phyloP scores from a whole-genome alignment of 2,797 vertebrate genomes.

The Podarcis siculus region DNA sequence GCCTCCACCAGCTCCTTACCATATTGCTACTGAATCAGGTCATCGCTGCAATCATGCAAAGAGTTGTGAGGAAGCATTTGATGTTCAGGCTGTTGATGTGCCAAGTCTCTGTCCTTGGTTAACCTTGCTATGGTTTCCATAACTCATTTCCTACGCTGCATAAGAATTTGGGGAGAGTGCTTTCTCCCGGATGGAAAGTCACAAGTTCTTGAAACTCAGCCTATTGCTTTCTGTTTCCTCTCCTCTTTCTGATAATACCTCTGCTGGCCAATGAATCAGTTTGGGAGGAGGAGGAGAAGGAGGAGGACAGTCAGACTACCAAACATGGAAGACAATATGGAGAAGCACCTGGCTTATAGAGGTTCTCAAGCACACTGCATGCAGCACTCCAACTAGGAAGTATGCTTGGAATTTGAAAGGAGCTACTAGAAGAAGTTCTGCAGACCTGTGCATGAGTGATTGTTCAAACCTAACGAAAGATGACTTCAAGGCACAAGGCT shows the following conservation, averaged over 20 bases:
- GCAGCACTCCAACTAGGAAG: not conserved
- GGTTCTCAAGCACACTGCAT: not conserved
- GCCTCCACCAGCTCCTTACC: not conserved
- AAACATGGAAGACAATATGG: not conserved
- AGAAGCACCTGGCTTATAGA: not conserved
- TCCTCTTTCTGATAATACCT: not conserved
- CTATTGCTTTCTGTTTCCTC: not conserved
- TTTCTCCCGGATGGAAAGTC: not conserved
- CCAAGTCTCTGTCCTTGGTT: not conserved
- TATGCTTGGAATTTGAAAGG: not conserved
- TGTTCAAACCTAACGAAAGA: constrained; percentile 3
- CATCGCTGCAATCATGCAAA: not conserved
- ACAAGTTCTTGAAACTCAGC: not conserved
- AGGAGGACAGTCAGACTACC: not conserved
- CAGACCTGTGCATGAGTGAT: not conserved
- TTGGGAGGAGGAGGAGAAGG: not conserved
- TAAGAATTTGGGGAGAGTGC: not conserved
- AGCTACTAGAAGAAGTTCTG: not conserved
- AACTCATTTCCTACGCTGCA: not conserved
- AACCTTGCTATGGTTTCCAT: not conserved
- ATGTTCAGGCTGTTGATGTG: not conserved
- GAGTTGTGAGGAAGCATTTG: not conserved
- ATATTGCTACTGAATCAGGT: not conserved
- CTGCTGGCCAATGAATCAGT: not conserved
- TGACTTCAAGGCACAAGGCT: not conserved